Evolutionary conservation across 2,888 invertebrate genomes (phyloP).

Genomic region (Mesoligia furuncula): DNA sequence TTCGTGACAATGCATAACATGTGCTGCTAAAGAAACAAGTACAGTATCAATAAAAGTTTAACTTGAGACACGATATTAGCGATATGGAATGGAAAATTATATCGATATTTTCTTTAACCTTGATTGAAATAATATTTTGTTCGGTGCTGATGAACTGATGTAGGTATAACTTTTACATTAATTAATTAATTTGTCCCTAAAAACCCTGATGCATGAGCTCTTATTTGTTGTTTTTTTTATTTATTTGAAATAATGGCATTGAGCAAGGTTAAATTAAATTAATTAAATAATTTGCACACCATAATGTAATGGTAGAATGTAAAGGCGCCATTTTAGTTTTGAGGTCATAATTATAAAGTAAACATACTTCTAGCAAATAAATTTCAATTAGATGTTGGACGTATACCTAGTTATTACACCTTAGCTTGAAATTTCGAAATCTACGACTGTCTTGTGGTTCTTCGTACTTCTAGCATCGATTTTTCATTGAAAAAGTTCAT

Average conservation of each 20-base stretch:
- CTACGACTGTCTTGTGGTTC: neutral
- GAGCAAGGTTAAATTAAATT: neutral
- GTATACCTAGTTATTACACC: neutral
- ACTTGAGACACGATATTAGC: conserved; percentile 11
- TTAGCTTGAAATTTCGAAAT: neutral
- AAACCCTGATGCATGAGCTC: neutral
- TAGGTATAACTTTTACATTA: too few species aligned
- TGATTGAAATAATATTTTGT: neutral
- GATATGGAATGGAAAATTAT: neutral
- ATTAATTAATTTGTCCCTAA: neutral
- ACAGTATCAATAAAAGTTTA: conserved; percentile 52
- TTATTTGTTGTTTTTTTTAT: neutral
- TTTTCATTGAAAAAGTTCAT: neutral
- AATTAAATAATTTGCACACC: neutral
- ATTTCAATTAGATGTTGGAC: neutral
- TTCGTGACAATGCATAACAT: conserved; percentile 64
- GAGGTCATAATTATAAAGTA: neutral
- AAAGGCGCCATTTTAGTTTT: neutral
- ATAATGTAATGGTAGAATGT: neutral
- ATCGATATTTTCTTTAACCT: neutral
- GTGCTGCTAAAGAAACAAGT: conserved; percentile 48
- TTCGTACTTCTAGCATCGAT: neutral
- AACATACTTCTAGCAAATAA: neutral
- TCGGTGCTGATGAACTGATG: neutral
- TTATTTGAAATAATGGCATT: neutral